phyloP scores from a whole-genome alignment of 2,888 invertebrate genomes.

The Euplagia quadripunctaria region DNA sequence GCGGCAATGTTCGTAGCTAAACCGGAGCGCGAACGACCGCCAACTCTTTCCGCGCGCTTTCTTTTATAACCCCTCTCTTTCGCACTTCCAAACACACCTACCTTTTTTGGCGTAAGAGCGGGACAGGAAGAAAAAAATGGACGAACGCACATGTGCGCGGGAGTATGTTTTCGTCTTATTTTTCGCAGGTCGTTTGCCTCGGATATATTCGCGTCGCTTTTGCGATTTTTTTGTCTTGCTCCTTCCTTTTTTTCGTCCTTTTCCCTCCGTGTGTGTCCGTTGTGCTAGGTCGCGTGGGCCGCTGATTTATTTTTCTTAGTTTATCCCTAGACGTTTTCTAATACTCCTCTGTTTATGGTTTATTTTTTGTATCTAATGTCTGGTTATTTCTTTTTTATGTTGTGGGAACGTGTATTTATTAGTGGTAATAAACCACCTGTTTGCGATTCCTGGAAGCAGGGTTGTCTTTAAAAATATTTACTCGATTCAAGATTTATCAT shows the following conservation, averaged over 20 bases:
- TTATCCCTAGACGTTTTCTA: constrained; percentile 68
- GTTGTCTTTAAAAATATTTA: constrained; percentile 25
- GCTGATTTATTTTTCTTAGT: constrained; percentile 70
- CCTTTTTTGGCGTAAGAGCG: constrained; percentile 79
- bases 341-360: constrained; percentile 64
- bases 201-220: constrained; percentile 76
- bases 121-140: constrained; percentile 81
- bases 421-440: constrained; percentile 35
- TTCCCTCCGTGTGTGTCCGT: constrained; percentile 74
- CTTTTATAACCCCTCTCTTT: constrained; percentile 79
- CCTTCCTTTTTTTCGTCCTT: constrained; percentile 68
- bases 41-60: constrained; percentile 81
- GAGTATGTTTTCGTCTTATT: constrained; percentile 82
- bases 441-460: constrained; percentile 9
- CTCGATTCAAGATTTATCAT: constrained; percentile 20
- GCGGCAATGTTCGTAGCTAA: constrained; percentile 78
- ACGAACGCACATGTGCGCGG: constrained; percentile 84
- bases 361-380: constrained; percentile 58
- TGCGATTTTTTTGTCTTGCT: constrained; percentile 63
- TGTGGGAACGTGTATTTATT: constrained; percentile 43
- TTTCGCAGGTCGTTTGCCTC: constrained; percentile 85
- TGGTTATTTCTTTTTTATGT: constrained; percentile 46
- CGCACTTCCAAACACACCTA: constrained; percentile 54
- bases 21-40: constrained; percentile 73
- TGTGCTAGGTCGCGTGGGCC: constrained; percentile 80